Percentiles rank a stretch among this genome's conserved stretches.
Conservation (phyloP, 1,140 invertebrate genomes). For the Drosophila obscura region DNA sequence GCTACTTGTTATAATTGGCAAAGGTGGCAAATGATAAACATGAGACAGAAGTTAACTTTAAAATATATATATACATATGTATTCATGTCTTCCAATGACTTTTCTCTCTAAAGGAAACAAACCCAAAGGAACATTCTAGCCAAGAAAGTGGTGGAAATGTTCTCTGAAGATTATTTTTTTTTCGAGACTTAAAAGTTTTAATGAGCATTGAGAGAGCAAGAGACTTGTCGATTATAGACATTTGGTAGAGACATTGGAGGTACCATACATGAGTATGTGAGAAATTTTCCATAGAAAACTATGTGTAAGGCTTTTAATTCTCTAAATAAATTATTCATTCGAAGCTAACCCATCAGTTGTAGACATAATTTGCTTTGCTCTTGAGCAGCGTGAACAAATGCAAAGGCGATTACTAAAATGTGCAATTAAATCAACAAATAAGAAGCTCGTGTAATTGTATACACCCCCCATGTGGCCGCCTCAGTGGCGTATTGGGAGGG, state of each 20-base stretch:
- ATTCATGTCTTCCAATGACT: constrained; percentile 4
- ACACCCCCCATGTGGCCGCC: constrained; percentile 1
- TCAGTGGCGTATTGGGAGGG: neutral
- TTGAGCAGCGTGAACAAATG: constrained; percentile 35
- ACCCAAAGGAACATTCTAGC: constrained; percentile 13
- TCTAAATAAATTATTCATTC: no score
- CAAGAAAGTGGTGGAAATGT: neutral
- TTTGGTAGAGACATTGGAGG: no score
- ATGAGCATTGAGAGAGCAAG: neutral
- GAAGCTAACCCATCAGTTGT: no score
- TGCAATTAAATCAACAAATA: constrained; percentile 52
- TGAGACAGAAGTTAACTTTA: constrained; percentile 20
- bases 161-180: neutral
- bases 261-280: no score
- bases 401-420: constrained; percentile 43
- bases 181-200: neutral
- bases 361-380: neutral
- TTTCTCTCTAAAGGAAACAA: neutral
- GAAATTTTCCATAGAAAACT: no score
- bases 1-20: constrained; percentile 78
- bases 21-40: constrained; percentile 40
- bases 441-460: constrained; percentile 44
- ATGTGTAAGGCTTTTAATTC: no score
- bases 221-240: neutral
- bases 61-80: neutral